Percentiles rank a stretch among this genome's conserved stretches.
These are phyloP conservation scores for Anolis apletophallus DNA, from an alignment of 2,797 vertebrate species.

Conservation along the genomic window DNA sequence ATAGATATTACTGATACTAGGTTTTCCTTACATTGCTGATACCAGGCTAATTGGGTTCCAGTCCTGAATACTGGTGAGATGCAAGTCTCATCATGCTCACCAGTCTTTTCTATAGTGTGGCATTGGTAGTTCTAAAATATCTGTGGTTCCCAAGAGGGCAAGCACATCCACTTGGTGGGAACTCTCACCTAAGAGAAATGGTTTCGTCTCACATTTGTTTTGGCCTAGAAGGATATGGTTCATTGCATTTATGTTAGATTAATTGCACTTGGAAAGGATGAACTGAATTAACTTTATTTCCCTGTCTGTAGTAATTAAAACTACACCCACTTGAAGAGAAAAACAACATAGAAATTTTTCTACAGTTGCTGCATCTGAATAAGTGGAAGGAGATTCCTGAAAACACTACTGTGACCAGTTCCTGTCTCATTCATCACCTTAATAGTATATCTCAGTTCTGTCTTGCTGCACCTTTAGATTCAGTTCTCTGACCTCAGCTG, in stretches of 20 bases:
- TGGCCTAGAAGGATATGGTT: background rate
- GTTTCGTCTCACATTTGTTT: background rate
- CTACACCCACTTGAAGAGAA: background rate
- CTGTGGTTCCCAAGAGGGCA: background rate
- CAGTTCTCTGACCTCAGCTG: background rate
- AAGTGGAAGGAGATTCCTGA: background rate
- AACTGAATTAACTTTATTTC: background rate
- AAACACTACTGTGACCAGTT: background rate
- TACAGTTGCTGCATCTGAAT: background rate
- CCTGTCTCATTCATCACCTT: background rate
- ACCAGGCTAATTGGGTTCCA: no score
- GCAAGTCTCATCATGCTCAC: background rate
- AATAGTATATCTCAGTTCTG: constrained; percentile 9
- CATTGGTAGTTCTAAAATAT: background rate
- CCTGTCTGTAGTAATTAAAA: background rate
- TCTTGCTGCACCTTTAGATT: background rate
- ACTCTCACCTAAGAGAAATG: background rate
- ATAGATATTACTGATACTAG: no score
- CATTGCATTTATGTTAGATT: background rate
- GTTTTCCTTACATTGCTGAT: no score
- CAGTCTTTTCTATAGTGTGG: background rate
- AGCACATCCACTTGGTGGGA: background rate
- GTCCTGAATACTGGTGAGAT: background rate
- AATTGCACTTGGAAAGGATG: background rate
- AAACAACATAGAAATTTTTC: background rate